Base-by-base conservation (phyloP, 2,888 invertebrate species). In the Platypus cylindrus region DNA sequence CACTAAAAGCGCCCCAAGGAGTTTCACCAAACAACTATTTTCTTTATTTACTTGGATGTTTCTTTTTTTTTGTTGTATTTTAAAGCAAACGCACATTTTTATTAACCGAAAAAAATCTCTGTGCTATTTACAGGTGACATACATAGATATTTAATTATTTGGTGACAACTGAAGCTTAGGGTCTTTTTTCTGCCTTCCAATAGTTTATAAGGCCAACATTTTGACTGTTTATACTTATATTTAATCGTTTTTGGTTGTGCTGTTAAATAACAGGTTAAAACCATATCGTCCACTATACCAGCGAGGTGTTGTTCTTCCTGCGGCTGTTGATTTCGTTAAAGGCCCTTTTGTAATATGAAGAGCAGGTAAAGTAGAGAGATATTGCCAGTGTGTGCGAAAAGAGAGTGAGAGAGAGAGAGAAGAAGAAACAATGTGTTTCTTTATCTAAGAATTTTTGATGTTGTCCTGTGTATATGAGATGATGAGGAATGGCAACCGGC, bases 181-280 rank as follows among this genome's bases (percentile, higher is more conserved):
- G 36, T 36, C 36, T 36, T 36, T 38, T 38, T 38, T 31, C 32
- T 31, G 28, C 35, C 29, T 30, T 22, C 27, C 13, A n/a, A 24
- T 40, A 40, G 40, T 36, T 34, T 27, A 18, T 36, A 33, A 34
- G 36, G 18, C 40, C 30, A 32, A 26, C 30, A 17, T 36, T 34
- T 40, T 33, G 40, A 40, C 36, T 24, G 40, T 26, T 36, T 36
- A 36, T 37, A 40, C 40, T 40, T 34, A 40, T 36, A 40, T 40
- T 40, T 40, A 27, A 37, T 34, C 33, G 30, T 40, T n/a, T n/a
- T 40, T 40, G 40, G 40, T 40, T 40, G 40, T 40, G 40, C 37
- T 36, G 37, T 37, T 41, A 35, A 34, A 37, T 37, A 37, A 41
- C 41, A 41, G 41, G 41, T 41, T 30, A 30, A n/a, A 25, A 30